Conservation (phyloP, 2,797 vertebrate species). For the Phoebastria nigripes region DNA sequence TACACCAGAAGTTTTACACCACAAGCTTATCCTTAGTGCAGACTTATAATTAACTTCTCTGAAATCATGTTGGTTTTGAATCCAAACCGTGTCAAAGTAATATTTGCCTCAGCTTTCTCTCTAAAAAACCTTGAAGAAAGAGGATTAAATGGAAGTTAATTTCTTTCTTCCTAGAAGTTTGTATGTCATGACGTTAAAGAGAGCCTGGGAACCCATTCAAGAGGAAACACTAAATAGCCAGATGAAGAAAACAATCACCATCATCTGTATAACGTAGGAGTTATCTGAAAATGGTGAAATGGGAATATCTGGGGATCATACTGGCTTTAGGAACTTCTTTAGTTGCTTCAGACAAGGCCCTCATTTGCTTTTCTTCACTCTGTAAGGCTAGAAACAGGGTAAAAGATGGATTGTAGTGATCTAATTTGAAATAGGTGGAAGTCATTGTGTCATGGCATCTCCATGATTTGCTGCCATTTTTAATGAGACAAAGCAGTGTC, state of each 20-base stretch:
- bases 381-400: background rate
- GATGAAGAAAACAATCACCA: background rate
- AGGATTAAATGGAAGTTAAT: background rate
- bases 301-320: background rate
- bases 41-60: background rate
- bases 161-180: background rate
- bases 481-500: background rate
- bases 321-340: background rate
- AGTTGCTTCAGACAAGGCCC: background rate
- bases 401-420: background rate
- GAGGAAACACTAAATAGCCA: background rate
- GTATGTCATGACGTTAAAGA: background rate
- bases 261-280: background rate
- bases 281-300: background rate
- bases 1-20: background rate
- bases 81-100: background rate
- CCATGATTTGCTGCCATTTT: background rate
- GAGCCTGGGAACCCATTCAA: background rate
- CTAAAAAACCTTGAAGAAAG: background rate
- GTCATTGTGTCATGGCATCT: background rate
- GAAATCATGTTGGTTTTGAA: background rate
- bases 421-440: background rate
- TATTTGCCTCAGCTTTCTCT: background rate
- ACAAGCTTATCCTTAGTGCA: background rate
- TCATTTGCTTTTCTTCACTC: background rate